A percentile compares a stretch with the other conserved stretches of the same genome.
Conservation (phyloP, 2,888 invertebrate species). For the Dicyrtomina minuta region DNA sequence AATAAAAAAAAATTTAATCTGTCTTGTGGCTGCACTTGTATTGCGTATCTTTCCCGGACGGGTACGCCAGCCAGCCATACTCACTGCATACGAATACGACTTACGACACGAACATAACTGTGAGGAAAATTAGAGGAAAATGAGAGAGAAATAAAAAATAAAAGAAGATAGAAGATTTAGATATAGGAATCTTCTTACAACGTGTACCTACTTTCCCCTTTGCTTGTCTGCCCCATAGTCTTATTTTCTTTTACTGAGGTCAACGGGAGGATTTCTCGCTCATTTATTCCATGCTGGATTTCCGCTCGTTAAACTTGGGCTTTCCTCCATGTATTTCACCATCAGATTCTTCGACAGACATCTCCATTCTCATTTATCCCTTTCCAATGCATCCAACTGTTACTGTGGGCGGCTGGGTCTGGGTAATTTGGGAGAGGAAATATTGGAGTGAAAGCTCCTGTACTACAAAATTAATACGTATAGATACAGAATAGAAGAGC, state of each 20-base stretch:
- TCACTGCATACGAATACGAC: no score
- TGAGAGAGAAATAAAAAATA: background rate
- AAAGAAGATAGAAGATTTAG: background rate
- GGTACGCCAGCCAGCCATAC: no score
- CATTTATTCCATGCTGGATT: constrained; percentile 16
- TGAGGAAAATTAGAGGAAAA: background rate
- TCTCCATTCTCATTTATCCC: no score
- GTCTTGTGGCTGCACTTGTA: constrained; percentile 4
- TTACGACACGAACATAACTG: no score
- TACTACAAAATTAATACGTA: no score
- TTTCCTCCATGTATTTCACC: background rate
- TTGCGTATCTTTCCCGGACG: background rate
- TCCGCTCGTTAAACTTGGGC: background rate
- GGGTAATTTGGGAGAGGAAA: no score
- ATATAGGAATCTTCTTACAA: background rate
- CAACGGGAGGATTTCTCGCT: constrained; percentile 20
- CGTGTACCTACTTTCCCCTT: background rate
- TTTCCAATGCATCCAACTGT: no score
- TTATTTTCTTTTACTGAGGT: background rate
- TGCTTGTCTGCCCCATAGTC: background rate
- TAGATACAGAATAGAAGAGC: no score
- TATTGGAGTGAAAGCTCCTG: no score
- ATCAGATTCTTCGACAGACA: constrained; percentile 1
- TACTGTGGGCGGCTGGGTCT: no score
- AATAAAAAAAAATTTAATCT: no score